Evolutionary conservation across 2,113 vertebrate species (phyloP), one percentile per base, ranked within the genome.

Genomic region (Nothoprocta pentlandii): DNA sequence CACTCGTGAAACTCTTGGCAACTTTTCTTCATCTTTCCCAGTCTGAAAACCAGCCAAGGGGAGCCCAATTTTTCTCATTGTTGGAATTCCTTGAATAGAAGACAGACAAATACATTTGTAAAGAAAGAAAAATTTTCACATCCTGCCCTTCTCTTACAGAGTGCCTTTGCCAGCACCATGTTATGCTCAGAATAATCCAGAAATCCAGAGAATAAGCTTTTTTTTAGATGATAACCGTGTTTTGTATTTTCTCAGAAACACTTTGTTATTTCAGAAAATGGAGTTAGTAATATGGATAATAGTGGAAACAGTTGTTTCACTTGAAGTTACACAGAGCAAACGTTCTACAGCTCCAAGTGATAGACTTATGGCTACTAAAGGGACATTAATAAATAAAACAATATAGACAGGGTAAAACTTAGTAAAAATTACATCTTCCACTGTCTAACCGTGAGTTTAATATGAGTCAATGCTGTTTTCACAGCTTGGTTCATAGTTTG

Each of bases 361-460:
- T 32, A 89, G 80, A 85, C 85, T 93, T 85, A 74, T 2, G 25
- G 46, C 73, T 89, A 68, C 75, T 75, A 71, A 93, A 84, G 21
- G 58, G 85, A 90, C 62, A 75, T 77, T 89, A 90, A 84, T 92
- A 95, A 96, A 88, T 84, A 73, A 93, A 95, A 94, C 39, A 89
- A 58, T 77, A 81, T 42, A 76, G 80, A 54, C 67, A 84, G 66
- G 19, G 53, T 85, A 70, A 92, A 20, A 23, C 51, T 91, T 93
- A 96, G 87, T 96, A 95, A 97, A 94, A 96, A 93, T 84, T 95
- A 90, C 73, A 81, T 95, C 92, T 92, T 95, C 66, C 66, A 71
- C 93, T 81, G 42, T 93, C 90, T 92, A 95, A 95, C 93, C 88
- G 84, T 32, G 82, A 90, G 51, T 81, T 96, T 91, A 85, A 81